Evolutionary conservation across 92 coral and sea anemone species (phyloP).

Genomic region (Parazoanthus darwini): DNA sequence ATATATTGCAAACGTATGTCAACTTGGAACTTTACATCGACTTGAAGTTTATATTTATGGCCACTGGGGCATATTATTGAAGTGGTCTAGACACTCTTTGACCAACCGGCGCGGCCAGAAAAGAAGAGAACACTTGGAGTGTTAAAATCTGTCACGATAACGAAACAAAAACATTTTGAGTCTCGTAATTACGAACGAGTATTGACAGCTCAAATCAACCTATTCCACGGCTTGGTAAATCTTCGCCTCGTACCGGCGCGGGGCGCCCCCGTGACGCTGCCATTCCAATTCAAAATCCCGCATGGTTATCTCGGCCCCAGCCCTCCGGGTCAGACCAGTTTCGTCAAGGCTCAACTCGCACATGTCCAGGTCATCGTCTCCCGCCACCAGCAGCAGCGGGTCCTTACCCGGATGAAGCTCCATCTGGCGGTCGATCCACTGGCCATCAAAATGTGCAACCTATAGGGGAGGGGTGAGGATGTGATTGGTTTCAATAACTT

Average conservation of each 20-base stretch:
- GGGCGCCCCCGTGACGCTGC: constrained; percentile 78
- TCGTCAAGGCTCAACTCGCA: constrained; percentile 95
- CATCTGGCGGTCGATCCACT: constrained; percentile 98
- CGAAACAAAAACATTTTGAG: not conserved
- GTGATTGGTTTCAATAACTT: not conserved
- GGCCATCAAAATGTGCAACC: constrained; percentile 99
- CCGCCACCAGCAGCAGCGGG: constrained; percentile 87
- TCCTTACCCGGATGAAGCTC: constrained; percentile 80
- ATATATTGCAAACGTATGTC: too few species aligned
- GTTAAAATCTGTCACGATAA: too few species aligned
- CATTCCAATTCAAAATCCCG: constrained; percentile 88
- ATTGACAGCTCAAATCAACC: not conserved
- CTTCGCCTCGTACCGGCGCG: constrained; percentile 79
- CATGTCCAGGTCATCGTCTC: constrained; percentile 98
- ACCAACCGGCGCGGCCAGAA: too few species aligned
- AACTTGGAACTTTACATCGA: too few species aligned
- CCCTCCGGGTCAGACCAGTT: constrained; percentile 80
- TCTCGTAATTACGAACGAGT: not conserved
- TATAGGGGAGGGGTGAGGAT: constrained; percentile 28
- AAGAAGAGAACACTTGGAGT: too few species aligned
- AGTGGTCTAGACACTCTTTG: too few species aligned
- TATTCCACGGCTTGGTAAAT: constrained; percentile 58
- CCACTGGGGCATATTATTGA: too few species aligned
- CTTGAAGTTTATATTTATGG: too few species aligned
- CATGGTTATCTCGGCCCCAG: constrained; percentile 84